A percentile compares a stretch with the other conserved stretches of the same genome.
Conservation (phyloP, 2,888 invertebrate species). For the Trichogramma evanescens region DNA sequence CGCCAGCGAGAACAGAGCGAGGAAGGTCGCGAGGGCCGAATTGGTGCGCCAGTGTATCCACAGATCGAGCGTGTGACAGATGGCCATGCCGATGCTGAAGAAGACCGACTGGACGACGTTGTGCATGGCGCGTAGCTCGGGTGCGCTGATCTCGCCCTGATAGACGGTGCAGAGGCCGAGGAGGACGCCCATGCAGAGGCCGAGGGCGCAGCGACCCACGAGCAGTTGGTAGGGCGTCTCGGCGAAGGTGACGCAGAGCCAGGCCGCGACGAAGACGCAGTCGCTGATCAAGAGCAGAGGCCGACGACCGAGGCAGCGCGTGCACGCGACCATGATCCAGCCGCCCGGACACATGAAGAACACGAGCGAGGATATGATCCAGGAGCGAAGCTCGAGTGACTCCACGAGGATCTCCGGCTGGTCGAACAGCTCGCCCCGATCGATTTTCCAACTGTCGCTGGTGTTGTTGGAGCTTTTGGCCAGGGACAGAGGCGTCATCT, state of each 20-base stretch:
- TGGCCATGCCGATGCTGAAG: slow-evolving; percentile 58
- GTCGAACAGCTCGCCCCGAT: slow-evolving; percentile 11
- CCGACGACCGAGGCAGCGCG: slow-evolving; percentile 58
- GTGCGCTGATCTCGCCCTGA: slow-evolving; percentile 57
- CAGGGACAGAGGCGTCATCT: no score
- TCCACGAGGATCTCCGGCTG: slow-evolving; percentile 43
- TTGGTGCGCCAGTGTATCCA: slow-evolving; percentile 58
- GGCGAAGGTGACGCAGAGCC: slow-evolving; percentile 29
- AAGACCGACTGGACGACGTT: slow-evolving; percentile 58
- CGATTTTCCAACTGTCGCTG: not conserved
- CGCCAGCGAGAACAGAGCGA: no score
- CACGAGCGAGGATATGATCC: slow-evolving; percentile 56
- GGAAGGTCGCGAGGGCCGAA: slow-evolving; percentile 34
- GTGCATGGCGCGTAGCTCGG: slow-evolving; percentile 58
- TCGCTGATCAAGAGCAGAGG: slow-evolving; percentile 49
- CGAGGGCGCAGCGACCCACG: slow-evolving; percentile 53
- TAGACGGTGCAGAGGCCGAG: slow-evolving; percentile 52
- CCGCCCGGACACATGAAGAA: slow-evolving; percentile 49
- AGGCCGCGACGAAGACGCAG: slow-evolving; percentile 22
- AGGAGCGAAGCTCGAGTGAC: slow-evolving; percentile 40
- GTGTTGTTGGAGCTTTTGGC: no score
- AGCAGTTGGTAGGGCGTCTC: slow-evolving; percentile 50
- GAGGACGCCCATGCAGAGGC: slow-evolving; percentile 53
- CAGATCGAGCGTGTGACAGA: slow-evolving; percentile 60
- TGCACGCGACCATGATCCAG: slow-evolving; percentile 49